Base-by-base conservation (phyloP, 2,113 vertebrate genomes). In the Halichoerus grypus region DNA sequence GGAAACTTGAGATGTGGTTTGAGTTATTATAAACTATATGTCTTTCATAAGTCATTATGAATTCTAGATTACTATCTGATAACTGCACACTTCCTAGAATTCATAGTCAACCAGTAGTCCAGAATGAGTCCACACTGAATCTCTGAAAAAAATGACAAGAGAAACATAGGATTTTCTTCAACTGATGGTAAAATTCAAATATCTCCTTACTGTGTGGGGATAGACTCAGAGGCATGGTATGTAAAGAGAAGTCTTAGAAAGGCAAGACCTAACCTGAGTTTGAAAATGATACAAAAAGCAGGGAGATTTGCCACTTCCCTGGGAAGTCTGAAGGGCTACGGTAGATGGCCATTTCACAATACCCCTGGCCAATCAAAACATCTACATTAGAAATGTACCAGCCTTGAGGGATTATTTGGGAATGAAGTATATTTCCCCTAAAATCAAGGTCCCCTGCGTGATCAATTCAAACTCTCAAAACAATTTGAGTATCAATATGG, bases 21-120 rank as follows among this genome's bases (percentile, higher is more conserved):
- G 87, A 65, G 33, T 74, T 94, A 51, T 51, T 95, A 76, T 13
- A 85, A 96, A 79, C 82, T 86, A 33, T 67, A 94, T 81, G 86
- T 82, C 77, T 94, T 93, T 95, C 67, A 82, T 77, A 57, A 86
- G 46, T 88, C 65, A 28, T 6, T 72, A 85, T 77, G 39, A 97
- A 94, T 92, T 96, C 39, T 80, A 92, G 80, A 91, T 95, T 71
- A 69, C 69, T 94, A 89, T 96, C 53, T 85, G 83, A 96, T 94
- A 90, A 96, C 28, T 90, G 36, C 55, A 94, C 65, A 96, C 88
- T 96, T 95, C 55, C 59, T 79, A 88, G 74, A 95, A 92, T 95
- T 82, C 83, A 88, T 26, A 95, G 71, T 63, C 55, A 85, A 15
- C 46, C 15, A 86, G 28, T 53, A 36, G 57, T 28, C 33, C 36